Percentiles rank a stretch among this genome's conserved stretches.
Evolutionary conservation across 2,113 vertebrate genomes (phyloP).

Genomic region (Hippolais icterina): DNA sequence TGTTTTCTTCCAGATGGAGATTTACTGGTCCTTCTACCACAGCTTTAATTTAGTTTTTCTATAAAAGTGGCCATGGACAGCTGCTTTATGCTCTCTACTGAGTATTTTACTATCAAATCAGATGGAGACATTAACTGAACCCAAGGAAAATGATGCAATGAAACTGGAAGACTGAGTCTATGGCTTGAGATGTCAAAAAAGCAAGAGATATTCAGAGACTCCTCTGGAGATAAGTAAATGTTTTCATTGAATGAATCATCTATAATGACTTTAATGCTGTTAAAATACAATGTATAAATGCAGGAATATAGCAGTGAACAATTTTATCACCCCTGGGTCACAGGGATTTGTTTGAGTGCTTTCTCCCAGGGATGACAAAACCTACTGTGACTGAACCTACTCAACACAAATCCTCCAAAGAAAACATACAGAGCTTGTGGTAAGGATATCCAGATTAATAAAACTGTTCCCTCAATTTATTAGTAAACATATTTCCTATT

Average conservation of each 20-base stretch:
- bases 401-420: not conserved
- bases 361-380: not conserved
- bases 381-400: not conserved
- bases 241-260: not conserved
- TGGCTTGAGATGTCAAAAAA: not conserved
- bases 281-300: not conserved
- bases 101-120: not conserved
- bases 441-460: not conserved
- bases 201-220: not conserved
- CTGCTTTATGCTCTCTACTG: not conserved
- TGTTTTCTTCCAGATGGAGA: not conserved
- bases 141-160: not conserved
- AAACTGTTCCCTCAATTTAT: not conserved
- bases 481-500: not conserved
- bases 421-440: not conserved
- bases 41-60: not conserved
- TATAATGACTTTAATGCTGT: not conserved
- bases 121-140: not conserved
- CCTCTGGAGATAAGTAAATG: not conserved
- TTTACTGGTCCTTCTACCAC: not conserved
- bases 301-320: not conserved
- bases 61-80: not conserved
- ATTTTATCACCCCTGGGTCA: not conserved
- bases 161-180: not conserved
- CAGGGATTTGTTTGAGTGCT: not conserved